These are phyloP conservation scores for Brachypodius melanocephalos DNA, from an alignment of 2,113 vertebrate species.

Conservation along the genomic window DNA sequence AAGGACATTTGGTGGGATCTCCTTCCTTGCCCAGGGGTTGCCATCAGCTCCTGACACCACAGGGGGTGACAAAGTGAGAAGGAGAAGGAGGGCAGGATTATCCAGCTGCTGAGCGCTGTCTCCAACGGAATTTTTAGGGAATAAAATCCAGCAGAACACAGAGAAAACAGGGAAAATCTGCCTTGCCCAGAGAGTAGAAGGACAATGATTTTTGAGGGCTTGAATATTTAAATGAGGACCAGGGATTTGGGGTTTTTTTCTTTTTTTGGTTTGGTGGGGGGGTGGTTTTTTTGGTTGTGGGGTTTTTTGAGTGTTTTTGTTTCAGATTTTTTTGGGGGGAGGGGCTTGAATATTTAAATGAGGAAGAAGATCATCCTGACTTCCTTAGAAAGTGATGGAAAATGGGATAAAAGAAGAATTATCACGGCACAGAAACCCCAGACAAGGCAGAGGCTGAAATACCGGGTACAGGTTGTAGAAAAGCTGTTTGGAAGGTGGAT, in stretches of 20 bases:
- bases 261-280: too few relatives aligned
- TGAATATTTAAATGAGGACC: too few relatives aligned
- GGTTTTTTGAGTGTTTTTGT: too few relatives aligned
- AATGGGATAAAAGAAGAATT: not conserved
- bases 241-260: too few relatives aligned
- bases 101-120: not conserved
- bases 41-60: not conserved
- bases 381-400: not conserved
- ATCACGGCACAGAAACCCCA: not conserved
- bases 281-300: too few relatives aligned
- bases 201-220: not conserved
- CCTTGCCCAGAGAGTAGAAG: not conserved
- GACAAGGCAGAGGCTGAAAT: not conserved
- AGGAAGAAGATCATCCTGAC: not conserved
- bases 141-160: fast-evolving
- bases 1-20: not conserved
- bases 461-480: fast-evolving
- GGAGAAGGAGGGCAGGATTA: not conserved
- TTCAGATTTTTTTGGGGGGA: too few relatives aligned
- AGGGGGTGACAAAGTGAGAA: not conserved
- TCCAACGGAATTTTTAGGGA: not conserved
- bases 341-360: not conserved
- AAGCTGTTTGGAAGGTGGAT: not conserved
- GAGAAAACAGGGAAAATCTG: not conserved
- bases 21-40: not conserved